A percentile compares a stretch with the other conserved stretches of the same genome.
Conservation (phyloP, 2,888 invertebrate species). For the Euzetes globulus region DNA sequence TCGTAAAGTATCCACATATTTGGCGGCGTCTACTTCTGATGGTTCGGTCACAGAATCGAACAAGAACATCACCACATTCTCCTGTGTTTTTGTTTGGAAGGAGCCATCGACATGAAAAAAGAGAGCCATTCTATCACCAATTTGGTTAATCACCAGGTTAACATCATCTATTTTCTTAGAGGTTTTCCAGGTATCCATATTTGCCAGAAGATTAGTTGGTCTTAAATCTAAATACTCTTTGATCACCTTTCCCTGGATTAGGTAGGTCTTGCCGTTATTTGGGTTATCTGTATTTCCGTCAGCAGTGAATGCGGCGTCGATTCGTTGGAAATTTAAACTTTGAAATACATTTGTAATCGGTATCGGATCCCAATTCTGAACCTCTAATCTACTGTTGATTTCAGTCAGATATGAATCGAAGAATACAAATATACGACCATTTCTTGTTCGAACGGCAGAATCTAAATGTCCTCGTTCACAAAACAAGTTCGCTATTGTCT, state of each 20-base stretch:
- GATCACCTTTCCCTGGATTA: not conserved
- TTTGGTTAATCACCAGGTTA: not conserved
- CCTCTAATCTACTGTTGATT: too few species aligned
- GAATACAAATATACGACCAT: too few species aligned
- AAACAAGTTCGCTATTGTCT: too few species aligned
- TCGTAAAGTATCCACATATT: not conserved
- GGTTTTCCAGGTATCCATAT: not conserved
- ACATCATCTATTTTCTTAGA: not conserved
- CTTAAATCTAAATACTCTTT: not conserved
- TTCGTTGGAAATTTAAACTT: not conserved
- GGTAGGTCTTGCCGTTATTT: not conserved
- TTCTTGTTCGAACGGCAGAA: too few species aligned
- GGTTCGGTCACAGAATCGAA: not conserved
- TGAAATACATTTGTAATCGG: not conserved
- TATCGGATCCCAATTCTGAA: too few species aligned
- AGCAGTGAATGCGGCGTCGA: slow-evolving; percentile 2
- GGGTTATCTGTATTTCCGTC: not conserved
- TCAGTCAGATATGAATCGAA: too few species aligned
- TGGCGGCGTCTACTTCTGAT: not conserved
- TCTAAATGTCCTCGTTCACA: too few species aligned
- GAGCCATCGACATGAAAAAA: not conserved
- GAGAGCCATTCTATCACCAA: not conserved
- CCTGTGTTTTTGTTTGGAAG: not conserved
- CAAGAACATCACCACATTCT: too few species aligned
- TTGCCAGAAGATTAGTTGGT: not conserved